phyloP scores from a whole-genome alignment of 2,797 vertebrate genomes.

The Poeciliopsis infans region DNA sequence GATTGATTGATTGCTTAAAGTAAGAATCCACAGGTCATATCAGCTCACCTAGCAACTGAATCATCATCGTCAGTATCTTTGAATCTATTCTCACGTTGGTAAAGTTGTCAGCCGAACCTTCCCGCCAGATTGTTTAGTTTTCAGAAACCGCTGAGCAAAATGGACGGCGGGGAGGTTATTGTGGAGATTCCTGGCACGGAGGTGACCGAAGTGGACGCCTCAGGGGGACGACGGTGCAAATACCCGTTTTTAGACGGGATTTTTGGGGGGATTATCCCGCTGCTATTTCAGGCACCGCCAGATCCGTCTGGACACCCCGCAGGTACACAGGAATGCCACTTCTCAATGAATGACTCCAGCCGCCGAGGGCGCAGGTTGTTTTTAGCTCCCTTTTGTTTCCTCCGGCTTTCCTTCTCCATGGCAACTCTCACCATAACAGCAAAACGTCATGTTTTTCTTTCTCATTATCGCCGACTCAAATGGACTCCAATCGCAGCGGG shows the following conservation, averaged over 20 bases:
- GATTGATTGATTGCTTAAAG: neutral
- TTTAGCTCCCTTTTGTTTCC: conserved; percentile 32
- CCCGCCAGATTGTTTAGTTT: conserved; percentile 60
- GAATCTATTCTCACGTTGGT: too few species aligned
- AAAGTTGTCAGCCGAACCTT: neutral
- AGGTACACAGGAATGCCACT: conserved; percentile 76
- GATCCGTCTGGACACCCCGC: conserved; percentile 64
- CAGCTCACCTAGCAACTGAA: neutral
- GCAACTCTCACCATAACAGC: conserved; percentile 24
- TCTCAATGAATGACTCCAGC: conserved; percentile 67
- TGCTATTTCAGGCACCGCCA: conserved; percentile 76
- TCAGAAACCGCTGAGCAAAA: conserved; percentile 49
- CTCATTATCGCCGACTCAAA: conserved; percentile 1
- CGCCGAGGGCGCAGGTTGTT: conserved; percentile 49
- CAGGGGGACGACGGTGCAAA: conserved; percentile 63
- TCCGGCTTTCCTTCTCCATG: conserved; percentile 9
- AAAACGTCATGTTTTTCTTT: neutral
- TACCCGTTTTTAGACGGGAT: conserved; percentile 69
- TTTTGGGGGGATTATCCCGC: conserved; percentile 67
- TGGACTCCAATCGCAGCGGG: neutral
- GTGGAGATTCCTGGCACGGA: conserved; percentile 75
- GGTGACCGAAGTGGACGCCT: conserved; percentile 56
- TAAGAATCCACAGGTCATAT: neutral
- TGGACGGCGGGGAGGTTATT: conserved; percentile 64
- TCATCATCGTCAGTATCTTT: neutral